Conservation (phyloP, 2,797 vertebrate genomes). For the Micrastur ruficollis region DNA sequence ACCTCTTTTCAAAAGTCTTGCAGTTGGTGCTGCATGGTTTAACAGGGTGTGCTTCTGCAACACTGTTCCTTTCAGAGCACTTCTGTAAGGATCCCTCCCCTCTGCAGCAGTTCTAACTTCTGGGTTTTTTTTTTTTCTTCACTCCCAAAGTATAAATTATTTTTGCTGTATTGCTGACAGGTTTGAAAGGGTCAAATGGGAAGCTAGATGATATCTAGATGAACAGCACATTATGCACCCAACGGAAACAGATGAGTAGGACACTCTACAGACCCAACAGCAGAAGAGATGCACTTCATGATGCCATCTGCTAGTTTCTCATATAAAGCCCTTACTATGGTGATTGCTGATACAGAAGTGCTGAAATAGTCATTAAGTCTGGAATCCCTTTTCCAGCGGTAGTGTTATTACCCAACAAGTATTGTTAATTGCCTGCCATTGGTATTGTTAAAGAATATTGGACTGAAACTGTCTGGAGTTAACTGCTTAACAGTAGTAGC, state of each 20-base stretch:
- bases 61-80: not conserved
- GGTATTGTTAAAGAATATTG: not conserved
- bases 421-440: not conserved
- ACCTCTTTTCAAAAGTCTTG: not conserved
- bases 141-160: not conserved
- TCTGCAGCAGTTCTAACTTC: not conserved
- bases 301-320: not conserved
- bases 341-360: not conserved
- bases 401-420: not conserved
- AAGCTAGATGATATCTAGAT: not conserved
- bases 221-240: not conserved
- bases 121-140: fast-evolving
- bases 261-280: not conserved
- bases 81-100: not conserved
- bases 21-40: not conserved
- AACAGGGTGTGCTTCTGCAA: not conserved
- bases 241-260: not conserved
- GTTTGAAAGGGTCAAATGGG: not conserved
- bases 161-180: not conserved
- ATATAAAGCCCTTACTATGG: not conserved
- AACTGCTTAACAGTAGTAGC: too few relatives aligned
- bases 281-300: not conserved
- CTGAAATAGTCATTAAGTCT: not conserved
- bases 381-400: not conserved
- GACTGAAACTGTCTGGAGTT: too few relatives aligned